Conservation (phyloP, 2,113 vertebrate genomes). For the Aviceda subcristata region DNA sequence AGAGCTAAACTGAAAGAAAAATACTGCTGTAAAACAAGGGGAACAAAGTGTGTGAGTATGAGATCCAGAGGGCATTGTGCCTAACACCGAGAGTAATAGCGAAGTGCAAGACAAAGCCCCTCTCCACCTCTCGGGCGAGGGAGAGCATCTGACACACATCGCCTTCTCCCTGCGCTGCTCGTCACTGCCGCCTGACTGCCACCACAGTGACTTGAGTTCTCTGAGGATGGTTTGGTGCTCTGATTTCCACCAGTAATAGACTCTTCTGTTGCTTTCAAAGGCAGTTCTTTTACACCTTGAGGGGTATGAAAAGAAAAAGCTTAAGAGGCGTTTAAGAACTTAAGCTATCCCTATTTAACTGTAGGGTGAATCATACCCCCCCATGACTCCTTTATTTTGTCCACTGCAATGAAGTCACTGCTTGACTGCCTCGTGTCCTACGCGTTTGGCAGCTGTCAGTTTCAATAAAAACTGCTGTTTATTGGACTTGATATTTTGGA, state of each 20-base stretch:
- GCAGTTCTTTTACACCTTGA: not conserved
- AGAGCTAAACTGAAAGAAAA: not conserved
- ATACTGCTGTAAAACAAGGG: not conserved
- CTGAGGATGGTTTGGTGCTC: not conserved
- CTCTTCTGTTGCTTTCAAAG: not conserved
- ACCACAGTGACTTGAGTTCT: accelerated
- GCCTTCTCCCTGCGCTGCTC: not conserved
- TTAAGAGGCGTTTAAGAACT: not conserved
- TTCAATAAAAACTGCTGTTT: slow-evolving; percentile 24
- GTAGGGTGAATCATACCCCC: not conserved
- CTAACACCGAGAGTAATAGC: not conserved
- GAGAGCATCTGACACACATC: not conserved
- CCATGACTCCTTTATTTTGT: not conserved
- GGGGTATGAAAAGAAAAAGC: not conserved
- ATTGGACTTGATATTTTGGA: slow-evolving; percentile 13
- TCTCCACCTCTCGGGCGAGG: not conserved
- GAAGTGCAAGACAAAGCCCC: not conserved
- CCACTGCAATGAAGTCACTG: not conserved
- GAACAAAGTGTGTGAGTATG: not conserved
- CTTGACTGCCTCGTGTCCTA: not conserved
- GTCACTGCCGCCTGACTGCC: not conserved
- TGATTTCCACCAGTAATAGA: not conserved
- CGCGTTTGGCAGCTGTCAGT: slow-evolving; percentile 26
- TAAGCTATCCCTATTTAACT: not conserved
- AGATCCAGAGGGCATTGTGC: not conserved